Evolutionary conservation across 1,140 invertebrate species (phyloP).

Genomic region (Drosophila dunni): DNA sequence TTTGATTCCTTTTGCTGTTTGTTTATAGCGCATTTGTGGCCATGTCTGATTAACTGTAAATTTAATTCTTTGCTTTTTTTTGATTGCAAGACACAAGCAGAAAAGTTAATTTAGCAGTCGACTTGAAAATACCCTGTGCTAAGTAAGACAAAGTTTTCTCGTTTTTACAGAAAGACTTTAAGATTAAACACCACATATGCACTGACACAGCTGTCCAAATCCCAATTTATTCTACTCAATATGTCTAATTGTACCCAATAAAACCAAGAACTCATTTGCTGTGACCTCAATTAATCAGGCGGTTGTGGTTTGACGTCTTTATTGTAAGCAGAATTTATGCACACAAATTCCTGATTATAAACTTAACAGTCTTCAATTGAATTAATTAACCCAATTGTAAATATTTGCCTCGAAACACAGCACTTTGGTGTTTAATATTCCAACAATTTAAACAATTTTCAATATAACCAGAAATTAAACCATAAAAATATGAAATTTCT

Average conservation of each 20-base stretch:
- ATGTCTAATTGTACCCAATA: background rate
- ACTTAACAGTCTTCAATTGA: background rate
- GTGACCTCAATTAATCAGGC: constrained; percentile 4
- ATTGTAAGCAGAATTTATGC: constrained; percentile 9
- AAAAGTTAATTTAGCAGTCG: background rate
- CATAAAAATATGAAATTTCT: too few species aligned
- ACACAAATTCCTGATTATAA: background rate
- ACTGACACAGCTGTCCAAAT: too few species aligned
- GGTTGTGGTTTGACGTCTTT: background rate
- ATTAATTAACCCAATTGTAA: background rate
- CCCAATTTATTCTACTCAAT: too few species aligned
- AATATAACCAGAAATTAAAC: too few species aligned
- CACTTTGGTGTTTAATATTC: background rate
- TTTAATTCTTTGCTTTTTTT: constrained; percentile 64
- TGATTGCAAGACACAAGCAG: background rate
- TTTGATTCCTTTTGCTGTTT: constrained; percentile 57
- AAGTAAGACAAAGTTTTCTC: background rate
- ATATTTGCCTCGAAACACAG: background rate
- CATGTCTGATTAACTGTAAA: constrained; percentile 82
- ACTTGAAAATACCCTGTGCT: constrained; percentile 10
- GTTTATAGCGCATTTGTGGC: constrained; percentile 81
- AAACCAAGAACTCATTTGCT: background rate
- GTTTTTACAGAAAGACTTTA: too few species aligned
- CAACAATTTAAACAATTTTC: background rate
- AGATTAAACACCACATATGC: background rate